These are phyloP conservation scores for Blomia tropicalis DNA, from an alignment of 2,888 invertebrate genomes.

Conservation along the genomic window DNA sequence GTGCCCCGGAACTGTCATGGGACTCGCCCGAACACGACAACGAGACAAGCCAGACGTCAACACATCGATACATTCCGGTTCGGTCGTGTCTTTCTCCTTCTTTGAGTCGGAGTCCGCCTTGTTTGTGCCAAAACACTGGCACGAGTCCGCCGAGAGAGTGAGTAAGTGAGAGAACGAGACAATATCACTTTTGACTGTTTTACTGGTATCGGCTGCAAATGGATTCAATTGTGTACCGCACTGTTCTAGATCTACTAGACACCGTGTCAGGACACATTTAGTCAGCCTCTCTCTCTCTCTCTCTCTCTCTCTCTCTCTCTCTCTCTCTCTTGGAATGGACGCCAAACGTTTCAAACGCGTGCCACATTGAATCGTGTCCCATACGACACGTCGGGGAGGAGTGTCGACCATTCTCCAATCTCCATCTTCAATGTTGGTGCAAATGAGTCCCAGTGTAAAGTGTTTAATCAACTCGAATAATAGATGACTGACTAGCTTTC, in stretches of 20 bases:
- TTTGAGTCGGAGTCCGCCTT: no score
- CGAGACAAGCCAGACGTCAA: conserved; percentile 10
- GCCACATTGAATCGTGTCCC: background rate
- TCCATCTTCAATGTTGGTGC: background rate
- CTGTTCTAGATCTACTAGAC: no score
- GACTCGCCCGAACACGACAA: no score
- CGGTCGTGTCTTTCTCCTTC: background rate
- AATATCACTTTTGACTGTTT: background rate
- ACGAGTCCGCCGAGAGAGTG: no score
- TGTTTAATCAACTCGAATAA: conserved; percentile 16
- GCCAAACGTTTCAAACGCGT: background rate
- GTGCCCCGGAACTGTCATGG: conserved; percentile 10
- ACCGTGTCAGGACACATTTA: background rate
- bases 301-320: no score
- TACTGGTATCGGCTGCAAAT: background rate
- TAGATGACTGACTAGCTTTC: background rate
- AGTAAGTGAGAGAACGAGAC: no score
- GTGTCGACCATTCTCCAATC: no score
- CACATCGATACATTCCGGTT: conserved; percentile 13
- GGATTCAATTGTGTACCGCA: background rate
- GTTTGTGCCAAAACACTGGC: no score
- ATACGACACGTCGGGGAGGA: no score
- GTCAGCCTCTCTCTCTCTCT: no score
- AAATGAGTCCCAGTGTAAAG: conserved; percentile 12
- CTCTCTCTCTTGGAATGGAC: no score